These are phyloP conservation scores for Apeira syringaria DNA, from an alignment of 2,888 invertebrate species.

Conservation along the genomic window DNA sequence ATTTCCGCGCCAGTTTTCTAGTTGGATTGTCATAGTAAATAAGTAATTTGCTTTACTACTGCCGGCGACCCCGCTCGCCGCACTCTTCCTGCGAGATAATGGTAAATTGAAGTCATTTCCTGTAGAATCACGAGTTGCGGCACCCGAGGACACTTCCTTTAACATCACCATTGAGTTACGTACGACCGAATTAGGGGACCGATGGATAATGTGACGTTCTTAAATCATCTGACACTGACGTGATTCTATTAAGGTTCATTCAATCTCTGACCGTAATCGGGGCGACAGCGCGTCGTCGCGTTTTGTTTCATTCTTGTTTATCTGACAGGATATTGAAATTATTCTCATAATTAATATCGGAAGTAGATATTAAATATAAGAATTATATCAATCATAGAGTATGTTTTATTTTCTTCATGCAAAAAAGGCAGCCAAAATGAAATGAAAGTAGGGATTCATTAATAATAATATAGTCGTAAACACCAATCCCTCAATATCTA, in stretches of 20 bases:
- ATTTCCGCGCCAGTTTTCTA: conserved; percentile 59
- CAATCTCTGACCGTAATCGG: conserved; percentile 23
- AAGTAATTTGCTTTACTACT: conserved; percentile 54
- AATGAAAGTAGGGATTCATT: no score
- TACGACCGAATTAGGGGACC: conserved; percentile 55
- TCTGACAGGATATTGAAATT: no score
- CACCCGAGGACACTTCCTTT: conserved; percentile 51
- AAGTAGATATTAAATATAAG: no score
- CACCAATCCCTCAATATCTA: no score
- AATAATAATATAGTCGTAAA: no score
- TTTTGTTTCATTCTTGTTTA: conserved; percentile 22
- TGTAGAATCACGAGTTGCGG: conserved; percentile 48
- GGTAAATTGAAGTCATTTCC: conserved; percentile 75
- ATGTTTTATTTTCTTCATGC: no score
- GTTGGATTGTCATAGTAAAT: conserved; percentile 57
- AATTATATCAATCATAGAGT: no score
- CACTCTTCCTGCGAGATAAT: conserved; percentile 67
- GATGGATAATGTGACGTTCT: conserved; percentile 42
- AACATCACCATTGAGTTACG: conserved; percentile 42
- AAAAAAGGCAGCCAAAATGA: no score
- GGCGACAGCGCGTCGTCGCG: conserved; percentile 18
- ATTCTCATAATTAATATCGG: no score
- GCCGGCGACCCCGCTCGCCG: conserved; percentile 47
- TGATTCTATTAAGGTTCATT: conserved; percentile 37
- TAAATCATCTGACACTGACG: conserved; percentile 41